Conservation (phyloP, 2,113 vertebrate species). For the Raphicerus campestris region DNA sequence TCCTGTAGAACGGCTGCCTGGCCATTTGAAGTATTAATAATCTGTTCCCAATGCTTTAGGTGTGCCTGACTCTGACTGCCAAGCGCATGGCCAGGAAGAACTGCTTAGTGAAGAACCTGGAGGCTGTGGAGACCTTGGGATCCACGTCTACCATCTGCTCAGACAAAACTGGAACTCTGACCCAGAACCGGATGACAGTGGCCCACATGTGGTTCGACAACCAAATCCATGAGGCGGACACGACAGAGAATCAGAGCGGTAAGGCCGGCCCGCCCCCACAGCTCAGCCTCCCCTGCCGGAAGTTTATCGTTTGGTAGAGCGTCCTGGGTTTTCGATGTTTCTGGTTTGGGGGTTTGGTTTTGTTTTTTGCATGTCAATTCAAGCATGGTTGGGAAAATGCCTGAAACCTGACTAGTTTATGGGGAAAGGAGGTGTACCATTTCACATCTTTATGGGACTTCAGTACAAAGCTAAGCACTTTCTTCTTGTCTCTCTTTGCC, state of each 20-base stretch:
- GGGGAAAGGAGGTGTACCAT: background rate
- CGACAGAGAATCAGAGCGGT: conserved; percentile 88
- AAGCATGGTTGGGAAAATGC: background rate
- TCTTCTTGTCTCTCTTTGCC: background rate
- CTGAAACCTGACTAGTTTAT: background rate
- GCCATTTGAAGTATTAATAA: background rate
- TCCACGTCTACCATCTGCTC: conserved; percentile 88
- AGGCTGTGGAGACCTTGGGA: conserved; percentile 86
- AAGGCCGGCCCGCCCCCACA: background rate
- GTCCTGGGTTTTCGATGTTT: background rate
- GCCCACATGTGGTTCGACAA: conserved; percentile 91
- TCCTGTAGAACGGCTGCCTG: fast-evolving
- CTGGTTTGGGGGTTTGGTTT: fast-evolving
- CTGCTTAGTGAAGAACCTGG: conserved; percentile 86
- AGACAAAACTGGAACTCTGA: conserved; percentile 86
- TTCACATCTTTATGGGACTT: background rate
- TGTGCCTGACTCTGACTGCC: conserved; percentile 86
- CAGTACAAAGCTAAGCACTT: background rate
- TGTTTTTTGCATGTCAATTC: background rate
- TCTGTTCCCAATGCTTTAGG: conserved; percentile 1
- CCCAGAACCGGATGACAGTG: conserved; percentile 88
- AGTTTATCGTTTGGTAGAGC: background rate
- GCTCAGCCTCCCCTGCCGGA: fast-evolving
- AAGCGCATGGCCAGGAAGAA: conserved; percentile 88
- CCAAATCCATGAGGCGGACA: conserved; percentile 87